phyloP scores from a whole-genome alignment of 1,140 invertebrate genomes.

The Hylaeus volcanicus region DNA sequence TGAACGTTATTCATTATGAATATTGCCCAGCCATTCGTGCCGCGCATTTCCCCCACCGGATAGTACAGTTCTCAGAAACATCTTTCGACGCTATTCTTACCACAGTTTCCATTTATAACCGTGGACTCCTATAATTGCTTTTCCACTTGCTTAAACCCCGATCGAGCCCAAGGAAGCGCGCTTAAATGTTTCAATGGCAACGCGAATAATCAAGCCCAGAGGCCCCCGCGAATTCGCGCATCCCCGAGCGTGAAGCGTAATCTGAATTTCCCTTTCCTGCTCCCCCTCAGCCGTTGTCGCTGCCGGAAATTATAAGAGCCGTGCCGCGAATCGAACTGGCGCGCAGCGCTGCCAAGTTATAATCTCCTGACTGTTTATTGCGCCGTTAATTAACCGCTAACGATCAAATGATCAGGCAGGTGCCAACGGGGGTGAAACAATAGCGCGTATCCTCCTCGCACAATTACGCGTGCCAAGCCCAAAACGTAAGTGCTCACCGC shows the following conservation, averaged over 20 bases:
- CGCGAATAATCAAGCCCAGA: constrained; percentile 26
- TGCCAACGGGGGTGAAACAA: not conserved
- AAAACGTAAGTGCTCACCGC: not conserved
- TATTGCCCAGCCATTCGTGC: no score
- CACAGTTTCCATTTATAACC: not conserved
- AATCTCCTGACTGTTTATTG: constrained; percentile 9
- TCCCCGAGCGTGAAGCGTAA: constrained; percentile 6
- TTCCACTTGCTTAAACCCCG: constrained; percentile 10
- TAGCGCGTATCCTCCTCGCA: not conserved
- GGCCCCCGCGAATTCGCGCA: not conserved
- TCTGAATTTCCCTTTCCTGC: constrained; percentile 11
- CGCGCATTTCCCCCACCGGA: no score
- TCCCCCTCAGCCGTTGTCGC: not conserved
- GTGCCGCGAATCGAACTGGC: not conserved
- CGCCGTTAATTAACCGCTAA: constrained; percentile 12
- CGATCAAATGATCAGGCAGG: not conserved
- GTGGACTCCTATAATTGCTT: not conserved
- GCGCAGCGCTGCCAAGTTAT: not conserved
- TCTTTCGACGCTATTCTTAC: not conserved
- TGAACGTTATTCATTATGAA: no score
- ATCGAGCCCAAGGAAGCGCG: constrained; percentile 9
- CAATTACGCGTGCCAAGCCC: not conserved
- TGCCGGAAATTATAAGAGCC: constrained; percentile 19
- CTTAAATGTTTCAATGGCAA: not conserved
- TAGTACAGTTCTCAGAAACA: no score